A percentile compares a stretch with the other conserved stretches of the same genome.
phyloP scores from a whole-genome alignment of 2,113 vertebrate species.

The Charina bottae region DNA sequence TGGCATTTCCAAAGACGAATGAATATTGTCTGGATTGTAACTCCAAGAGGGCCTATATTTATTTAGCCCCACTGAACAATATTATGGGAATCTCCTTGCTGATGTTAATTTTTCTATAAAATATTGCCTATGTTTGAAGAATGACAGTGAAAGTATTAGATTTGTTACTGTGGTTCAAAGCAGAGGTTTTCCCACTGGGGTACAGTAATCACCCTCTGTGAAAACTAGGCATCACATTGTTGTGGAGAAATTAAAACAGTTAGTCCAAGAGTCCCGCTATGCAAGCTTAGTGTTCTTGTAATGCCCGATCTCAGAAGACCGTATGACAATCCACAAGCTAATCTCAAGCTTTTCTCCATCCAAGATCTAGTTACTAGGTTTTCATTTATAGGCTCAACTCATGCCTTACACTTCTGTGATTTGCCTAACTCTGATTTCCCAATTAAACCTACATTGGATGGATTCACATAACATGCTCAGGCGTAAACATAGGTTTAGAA shows the following conservation, averaged over 20 bases:
- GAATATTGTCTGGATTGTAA: background rate
- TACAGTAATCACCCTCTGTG: background rate
- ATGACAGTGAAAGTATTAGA: background rate
- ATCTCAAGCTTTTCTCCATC: background rate
- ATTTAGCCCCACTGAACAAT: background rate
- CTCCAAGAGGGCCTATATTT: background rate
- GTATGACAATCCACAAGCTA: background rate
- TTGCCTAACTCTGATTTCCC: too few species aligned
- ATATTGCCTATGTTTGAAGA: background rate
- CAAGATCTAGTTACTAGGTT: too few species aligned
- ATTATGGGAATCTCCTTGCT: background rate
- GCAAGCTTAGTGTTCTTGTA: background rate
- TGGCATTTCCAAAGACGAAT: constrained; percentile 29
- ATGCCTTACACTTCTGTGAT: too few species aligned
- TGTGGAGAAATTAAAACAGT: background rate
- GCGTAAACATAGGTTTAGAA: too few species aligned
- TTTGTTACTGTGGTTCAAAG: background rate
- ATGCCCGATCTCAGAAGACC: background rate
- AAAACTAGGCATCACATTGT: background rate
- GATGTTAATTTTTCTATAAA: background rate
- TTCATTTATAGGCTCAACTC: too few species aligned
- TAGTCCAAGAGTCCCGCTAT: background rate
- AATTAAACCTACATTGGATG: too few species aligned
- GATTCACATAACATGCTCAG: too few species aligned
- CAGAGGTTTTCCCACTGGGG: background rate